Base-by-base conservation (phyloP, 2,888 invertebrate species). In the Chrysotoxum bicinctum region DNA sequence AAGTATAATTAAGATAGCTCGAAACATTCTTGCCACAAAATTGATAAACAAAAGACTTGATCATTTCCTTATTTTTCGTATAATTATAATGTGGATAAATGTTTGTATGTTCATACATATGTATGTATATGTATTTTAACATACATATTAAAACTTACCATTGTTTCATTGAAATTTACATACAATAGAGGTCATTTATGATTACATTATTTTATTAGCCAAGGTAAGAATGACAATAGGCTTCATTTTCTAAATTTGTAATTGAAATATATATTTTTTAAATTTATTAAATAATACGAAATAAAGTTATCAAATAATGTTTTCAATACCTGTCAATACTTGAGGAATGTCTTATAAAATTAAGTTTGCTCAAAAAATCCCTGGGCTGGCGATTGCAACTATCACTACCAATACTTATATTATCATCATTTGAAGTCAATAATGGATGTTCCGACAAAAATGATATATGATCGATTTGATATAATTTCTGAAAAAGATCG, bases 401-500 rank as follows among this genome's bases (percentile, higher is more conserved):
- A 16, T 52, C 52, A 30, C n/a, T 70, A 16, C 21, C 45, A 40
- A 37, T 21, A 32, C 19, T 21, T 14, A 69, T 58, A 70, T 74
- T 69, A 23, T 69, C 78, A 56, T 73, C n/a, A 23, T 62, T 23
- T 9, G 58, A 35, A 58, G 8, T 19, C 3, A 43, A 21, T 23
- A 23, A n/a, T 23, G 72, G 68, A 35, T 40, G 56, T 10, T 26
- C 7, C n/a, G 52, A n/a, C 14, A 60, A 45, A 66, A 60, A 50
- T 0, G 43, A 21, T 19, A 66, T 3, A 7, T 62, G 68, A 68
- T 73, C 73, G 48, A 78, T 62, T 45, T 74, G 74, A 66, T 66
- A 69, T 14, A 84, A n/a, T 60, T 72, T 76, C 9, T 72, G 32
- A 48, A 72, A 76, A 1, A 84, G 48, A 21, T 72, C 80, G 21